Percentiles rank a stretch among this genome's conserved stretches.
These are phyloP conservation scores for Morbakka virulenta DNA, from an alignment of 30 jellyfish, hydroid and myxozoan genomes.

Conservation along the genomic window DNA sequence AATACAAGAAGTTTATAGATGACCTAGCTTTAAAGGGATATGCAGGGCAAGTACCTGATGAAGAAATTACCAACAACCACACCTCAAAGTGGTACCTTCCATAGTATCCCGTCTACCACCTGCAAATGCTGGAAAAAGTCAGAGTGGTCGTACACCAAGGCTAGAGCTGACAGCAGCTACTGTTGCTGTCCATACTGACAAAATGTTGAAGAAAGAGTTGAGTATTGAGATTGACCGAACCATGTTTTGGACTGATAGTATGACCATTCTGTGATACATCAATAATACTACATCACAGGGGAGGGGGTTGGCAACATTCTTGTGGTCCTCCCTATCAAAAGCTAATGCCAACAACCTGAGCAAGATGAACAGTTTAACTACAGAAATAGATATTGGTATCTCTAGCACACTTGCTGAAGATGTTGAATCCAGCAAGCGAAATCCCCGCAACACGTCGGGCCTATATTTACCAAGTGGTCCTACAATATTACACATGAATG, in stretches of 20 bases:
- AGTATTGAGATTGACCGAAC: neutral
- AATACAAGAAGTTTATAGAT: neutral
- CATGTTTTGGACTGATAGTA: conserved; percentile 61
- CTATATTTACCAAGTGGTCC: too few species aligned
- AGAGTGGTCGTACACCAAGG: conserved; percentile 26
- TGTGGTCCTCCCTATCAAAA: too few species aligned
- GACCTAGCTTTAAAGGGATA: too few species aligned
- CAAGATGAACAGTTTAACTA: too few species aligned
- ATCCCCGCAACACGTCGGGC: too few species aligned
- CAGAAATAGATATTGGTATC: too few species aligned
- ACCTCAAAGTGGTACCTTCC: neutral
- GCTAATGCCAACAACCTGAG: too few species aligned
- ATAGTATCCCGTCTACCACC: neutral
- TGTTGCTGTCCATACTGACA: conserved; percentile 7
- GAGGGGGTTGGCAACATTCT: too few species aligned
- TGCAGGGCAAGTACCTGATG: conserved; percentile 1
- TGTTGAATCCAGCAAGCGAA: too few species aligned
- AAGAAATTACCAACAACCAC: too few species aligned
- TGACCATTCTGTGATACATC: conserved; percentile 33
- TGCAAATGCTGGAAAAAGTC: neutral
- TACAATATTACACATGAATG: too few species aligned
- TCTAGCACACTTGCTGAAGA: too few species aligned
- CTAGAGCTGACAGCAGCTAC: conserved; percentile 47
- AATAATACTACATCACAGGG: neutral
- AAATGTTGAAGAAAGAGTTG: conserved; percentile 16